A percentile compares a stretch with the other conserved stretches of the same genome.
Evolutionary conservation across 2,113 vertebrate species (phyloP).

Genomic region (Alethe diademata): DNA sequence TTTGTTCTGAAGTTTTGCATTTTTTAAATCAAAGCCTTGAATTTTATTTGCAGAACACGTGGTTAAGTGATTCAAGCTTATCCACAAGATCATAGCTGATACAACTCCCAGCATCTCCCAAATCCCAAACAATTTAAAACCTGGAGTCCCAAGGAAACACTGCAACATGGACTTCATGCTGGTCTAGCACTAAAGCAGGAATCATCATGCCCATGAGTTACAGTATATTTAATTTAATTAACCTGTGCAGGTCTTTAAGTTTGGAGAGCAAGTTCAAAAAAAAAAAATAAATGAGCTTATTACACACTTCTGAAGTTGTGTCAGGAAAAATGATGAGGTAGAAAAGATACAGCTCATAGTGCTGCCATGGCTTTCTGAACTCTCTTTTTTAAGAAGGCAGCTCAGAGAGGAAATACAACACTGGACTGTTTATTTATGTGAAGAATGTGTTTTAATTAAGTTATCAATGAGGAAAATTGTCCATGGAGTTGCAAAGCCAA

Average conservation of each 20-base stretch:
- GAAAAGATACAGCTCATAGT: background rate
- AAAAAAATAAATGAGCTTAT: background rate
- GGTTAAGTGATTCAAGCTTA: background rate
- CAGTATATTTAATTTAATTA: background rate
- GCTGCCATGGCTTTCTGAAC: background rate
- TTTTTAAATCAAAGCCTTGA: background rate
- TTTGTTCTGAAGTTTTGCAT: background rate
- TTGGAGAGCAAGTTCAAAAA: background rate
- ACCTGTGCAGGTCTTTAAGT: background rate
- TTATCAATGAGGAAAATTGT: background rate
- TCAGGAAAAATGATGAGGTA: background rate
- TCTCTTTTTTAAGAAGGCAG: background rate
- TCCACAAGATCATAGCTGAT: background rate
- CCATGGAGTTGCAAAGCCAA: constrained; percentile 10
- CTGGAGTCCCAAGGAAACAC: background rate
- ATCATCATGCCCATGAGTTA: background rate
- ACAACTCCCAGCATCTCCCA: constrained; percentile 20
- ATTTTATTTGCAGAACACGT: background rate
- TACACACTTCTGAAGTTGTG: background rate
- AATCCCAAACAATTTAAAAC: background rate
- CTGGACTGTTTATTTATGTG: background rate
- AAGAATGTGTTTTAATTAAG: background rate
- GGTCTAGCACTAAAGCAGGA: background rate
- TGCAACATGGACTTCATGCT: background rate
- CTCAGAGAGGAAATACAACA: background rate